Evolutionary conservation across 2,888 invertebrate species (phyloP).

Genomic region (Ormyrus nitidulus): DNA sequence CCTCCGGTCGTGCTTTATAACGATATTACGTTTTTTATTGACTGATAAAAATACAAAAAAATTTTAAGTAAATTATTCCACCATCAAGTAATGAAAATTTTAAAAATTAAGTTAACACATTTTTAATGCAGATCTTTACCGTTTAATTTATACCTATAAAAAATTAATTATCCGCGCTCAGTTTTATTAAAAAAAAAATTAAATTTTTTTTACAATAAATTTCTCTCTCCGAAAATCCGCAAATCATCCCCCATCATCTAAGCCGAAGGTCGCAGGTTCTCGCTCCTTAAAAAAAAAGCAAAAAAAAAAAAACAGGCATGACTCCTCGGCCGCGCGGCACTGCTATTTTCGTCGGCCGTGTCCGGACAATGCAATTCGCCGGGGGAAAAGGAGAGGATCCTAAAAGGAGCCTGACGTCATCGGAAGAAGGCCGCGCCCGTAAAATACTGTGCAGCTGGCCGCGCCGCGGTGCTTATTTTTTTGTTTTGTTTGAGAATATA

Average conservation of each 20-base stretch:
- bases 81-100: neutral
- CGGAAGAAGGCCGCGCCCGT: neutral
- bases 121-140: neutral
- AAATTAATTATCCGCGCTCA: neutral
- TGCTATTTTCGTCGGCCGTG: neutral
- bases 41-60: neutral
- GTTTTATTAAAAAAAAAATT: neutral
- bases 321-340: neutral
- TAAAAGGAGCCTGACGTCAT: constrained; percentile 33
- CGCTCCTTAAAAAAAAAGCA: neutral
- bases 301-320: neutral
- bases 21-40: neutral
- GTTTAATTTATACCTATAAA: neutral
- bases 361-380: neutral
- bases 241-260: neutral
- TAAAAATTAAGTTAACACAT: neutral
- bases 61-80: neutral
- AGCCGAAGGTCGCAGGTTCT: neutral
- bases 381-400: constrained; percentile 3
- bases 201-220: neutral
- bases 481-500: too few species aligned
- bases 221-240: neutral
- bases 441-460: neutral
- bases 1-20: neutral
- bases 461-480: too few species aligned